These are phyloP conservation scores for Hexactinellida sp. DNA, from an alignment of 37 sponge, comb jelly and placozoan species.

Conservation along the genomic window DNA sequence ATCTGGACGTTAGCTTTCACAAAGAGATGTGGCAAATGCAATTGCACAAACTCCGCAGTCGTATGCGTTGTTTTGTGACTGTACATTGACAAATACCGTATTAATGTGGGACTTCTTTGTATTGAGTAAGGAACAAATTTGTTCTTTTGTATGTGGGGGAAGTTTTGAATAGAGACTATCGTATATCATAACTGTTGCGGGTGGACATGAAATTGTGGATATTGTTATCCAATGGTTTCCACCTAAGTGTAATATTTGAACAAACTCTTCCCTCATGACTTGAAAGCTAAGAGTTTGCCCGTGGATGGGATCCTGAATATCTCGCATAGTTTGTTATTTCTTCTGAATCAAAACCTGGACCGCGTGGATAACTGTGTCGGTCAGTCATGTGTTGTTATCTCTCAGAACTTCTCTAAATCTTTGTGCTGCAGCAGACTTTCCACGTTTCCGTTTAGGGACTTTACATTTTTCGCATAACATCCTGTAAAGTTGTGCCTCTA, in stretches of 20 bases:
- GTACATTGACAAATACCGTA: neutral
- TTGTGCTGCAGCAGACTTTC: neutral
- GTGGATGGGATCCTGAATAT: neutral
- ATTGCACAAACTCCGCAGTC: neutral
- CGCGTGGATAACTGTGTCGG: neutral
- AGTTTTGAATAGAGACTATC: neutral
- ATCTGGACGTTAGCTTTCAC: neutral
- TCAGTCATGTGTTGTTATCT: neutral
- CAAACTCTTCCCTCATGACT: neutral
- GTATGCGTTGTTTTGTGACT: neutral
- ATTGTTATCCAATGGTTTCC: neutral
- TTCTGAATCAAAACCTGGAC: neutral
- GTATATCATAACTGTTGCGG: neutral
- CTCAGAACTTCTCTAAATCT: neutral
- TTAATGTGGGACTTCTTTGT: neutral
- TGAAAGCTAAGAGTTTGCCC: neutral
- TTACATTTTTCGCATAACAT: neutral
- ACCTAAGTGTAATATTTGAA: neutral
- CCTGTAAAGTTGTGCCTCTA: no score
- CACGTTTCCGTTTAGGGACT: neutral
- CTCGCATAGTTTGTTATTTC: neutral
- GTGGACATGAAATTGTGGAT: neutral
- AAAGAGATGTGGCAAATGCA: neutral
- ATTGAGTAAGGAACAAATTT: neutral
- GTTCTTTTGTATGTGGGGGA: neutral